Percentiles rank a stretch among this genome's conserved stretches.
These are phyloP conservation scores for Heliconius hewitsoni DNA, from an alignment of 1,140 invertebrate genomes.

Conservation along the genomic window DNA sequence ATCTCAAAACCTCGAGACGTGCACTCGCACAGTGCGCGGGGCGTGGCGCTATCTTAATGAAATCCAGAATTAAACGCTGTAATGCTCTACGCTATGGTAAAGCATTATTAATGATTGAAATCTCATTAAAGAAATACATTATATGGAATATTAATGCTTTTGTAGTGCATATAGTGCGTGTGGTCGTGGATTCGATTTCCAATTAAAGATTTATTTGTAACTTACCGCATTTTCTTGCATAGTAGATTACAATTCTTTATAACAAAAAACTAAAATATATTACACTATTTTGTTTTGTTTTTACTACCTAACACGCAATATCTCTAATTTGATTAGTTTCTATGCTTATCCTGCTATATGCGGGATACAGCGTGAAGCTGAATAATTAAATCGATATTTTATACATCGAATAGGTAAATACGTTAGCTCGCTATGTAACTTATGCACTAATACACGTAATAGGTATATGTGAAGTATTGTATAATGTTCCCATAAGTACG, in stretches of 20 bases:
- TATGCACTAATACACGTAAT: not conserved
- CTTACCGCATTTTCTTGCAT: too few species aligned
- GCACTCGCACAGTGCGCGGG: not conserved
- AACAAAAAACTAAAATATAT: too few species aligned
- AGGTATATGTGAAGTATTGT: not conserved
- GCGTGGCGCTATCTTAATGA: slow-evolving; percentile 5
- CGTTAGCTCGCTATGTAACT: not conserved
- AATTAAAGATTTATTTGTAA: too few species aligned
- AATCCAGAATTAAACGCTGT: not conserved
- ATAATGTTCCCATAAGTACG: not conserved
- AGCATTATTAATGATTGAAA: not conserved
- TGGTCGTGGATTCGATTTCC: too few species aligned
- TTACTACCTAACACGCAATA: too few species aligned
- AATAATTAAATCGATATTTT: too few species aligned
- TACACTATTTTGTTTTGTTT: too few species aligned
- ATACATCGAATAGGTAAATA: not conserved
- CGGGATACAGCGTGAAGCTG: too few species aligned
- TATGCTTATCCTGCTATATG: too few species aligned
- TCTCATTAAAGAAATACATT: not conserved
- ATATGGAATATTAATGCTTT: not conserved
- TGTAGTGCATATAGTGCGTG: not conserved
- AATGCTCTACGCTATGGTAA: not conserved
- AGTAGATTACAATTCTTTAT: too few species aligned
- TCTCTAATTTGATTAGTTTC: too few species aligned
- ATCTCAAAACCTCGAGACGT: not conserved